These are phyloP conservation scores for Dione vanillae DNA, from an alignment of 2,888 invertebrate genomes.

Conservation along the genomic window DNA sequence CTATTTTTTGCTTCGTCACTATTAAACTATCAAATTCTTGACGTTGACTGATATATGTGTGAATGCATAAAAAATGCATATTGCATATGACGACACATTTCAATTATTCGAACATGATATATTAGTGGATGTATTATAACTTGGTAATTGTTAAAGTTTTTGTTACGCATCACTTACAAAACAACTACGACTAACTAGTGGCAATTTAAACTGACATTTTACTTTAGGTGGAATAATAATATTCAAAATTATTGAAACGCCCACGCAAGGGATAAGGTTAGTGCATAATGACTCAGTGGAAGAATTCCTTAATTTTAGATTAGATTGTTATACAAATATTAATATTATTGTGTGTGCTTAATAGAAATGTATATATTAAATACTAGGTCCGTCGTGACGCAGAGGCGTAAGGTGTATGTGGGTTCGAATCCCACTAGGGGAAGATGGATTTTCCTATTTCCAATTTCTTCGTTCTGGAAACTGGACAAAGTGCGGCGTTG, in stretches of 20 bases:
- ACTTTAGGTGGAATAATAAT: conserved; percentile 26
- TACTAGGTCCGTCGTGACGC: too few species aligned
- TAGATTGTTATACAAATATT: too few species aligned
- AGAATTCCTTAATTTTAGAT: not conserved
- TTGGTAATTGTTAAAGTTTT: conserved; percentile 34
- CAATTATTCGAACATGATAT: conserved; percentile 18
- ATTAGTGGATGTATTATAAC: not conserved
- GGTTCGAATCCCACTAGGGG: too few species aligned
- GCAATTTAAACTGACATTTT: conserved; percentile 53
- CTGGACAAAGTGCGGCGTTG: too few species aligned
- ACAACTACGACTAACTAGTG: conserved; percentile 40
- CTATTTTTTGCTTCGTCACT: not conserved
- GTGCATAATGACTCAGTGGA: not conserved
- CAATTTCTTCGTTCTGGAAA: too few species aligned
- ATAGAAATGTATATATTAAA: too few species aligned
- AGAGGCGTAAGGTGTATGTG: too few species aligned
- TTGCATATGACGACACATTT: conserved; percentile 17
- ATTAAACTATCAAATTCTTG: conserved; percentile 11
- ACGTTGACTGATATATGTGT: conserved; percentile 18
- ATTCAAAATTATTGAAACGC: conserved; percentile 29
- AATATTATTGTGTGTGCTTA: too few species aligned
- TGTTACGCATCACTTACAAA: conserved; percentile 35
- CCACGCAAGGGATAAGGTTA: not conserved
- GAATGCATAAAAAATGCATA: not conserved
- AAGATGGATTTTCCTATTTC: too few species aligned